Evolutionary conservation across 2,113 vertebrate species (phyloP).

Genomic region (Gobius niger): DNA sequence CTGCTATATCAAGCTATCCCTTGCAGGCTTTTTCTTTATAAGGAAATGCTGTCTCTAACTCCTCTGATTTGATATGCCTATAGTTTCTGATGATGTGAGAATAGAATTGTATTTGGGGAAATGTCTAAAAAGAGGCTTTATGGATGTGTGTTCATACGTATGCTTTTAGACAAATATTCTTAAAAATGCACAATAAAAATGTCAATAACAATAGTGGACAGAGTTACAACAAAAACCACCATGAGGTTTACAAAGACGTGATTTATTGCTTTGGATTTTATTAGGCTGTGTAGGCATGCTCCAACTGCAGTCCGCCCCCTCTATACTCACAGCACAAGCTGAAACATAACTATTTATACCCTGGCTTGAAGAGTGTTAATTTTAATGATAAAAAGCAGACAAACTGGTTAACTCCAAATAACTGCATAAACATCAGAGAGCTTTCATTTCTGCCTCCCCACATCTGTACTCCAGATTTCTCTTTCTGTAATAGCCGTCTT

Average conservation of each 20-base stretch:
- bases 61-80: constrained; percentile 70
- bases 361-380: constrained; percentile 34
- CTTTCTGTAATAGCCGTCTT: constrained; percentile 60
- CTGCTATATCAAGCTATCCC: constrained; percentile 73
- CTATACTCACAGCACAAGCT: background rate
- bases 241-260: constrained; percentile 31
- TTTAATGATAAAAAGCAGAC: constrained; percentile 43
- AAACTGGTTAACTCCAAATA: constrained; percentile 55
- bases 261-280: constrained; percentile 45
- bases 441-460: constrained; percentile 45
- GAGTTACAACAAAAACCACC: constrained; percentile 13
- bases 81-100: constrained; percentile 64
- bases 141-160: constrained; percentile 17
- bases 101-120: constrained; percentile 64
- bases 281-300: constrained; percentile 27
- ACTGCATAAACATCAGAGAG: constrained; percentile 59
- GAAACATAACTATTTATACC: constrained; percentile 22
- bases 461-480: constrained; percentile 74
- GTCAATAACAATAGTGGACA: background rate
- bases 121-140: constrained; percentile 35
- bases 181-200: constrained; percentile 15
- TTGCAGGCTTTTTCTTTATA: constrained; percentile 73
- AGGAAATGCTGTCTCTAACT: constrained; percentile 71
- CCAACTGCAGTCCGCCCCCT: constrained; percentile 27
- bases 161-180: constrained; percentile 42